These are phyloP conservation scores for Leptinotarsa juncta DNA, from an alignment of 2,888 invertebrate species.

Conservation along the genomic window DNA sequence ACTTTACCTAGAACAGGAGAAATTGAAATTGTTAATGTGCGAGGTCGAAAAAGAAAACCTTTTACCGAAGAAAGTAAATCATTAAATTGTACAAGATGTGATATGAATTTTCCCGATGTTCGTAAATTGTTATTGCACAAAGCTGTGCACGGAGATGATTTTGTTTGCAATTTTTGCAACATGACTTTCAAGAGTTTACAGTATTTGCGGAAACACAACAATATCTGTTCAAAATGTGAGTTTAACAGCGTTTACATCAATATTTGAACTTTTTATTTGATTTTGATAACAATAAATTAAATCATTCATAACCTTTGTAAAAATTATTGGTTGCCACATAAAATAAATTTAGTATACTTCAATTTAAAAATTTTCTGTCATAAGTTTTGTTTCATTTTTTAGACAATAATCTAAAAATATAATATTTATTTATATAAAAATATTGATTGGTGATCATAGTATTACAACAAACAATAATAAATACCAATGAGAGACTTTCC, in stretches of 20 bases:
- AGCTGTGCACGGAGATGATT: conserved; percentile 48
- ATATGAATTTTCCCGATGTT: conserved; percentile 44
- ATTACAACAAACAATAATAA: too few species aligned
- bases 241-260: neutral
- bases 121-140: conserved; percentile 46
- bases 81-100: conserved; percentile 43
- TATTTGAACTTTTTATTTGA: too few species aligned
- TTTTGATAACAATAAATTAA: too few species aligned
- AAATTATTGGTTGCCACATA: too few species aligned
- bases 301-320: too few species aligned
- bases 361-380: too few species aligned
- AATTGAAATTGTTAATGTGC: conserved; percentile 10
- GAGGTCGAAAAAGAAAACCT: conserved; percentile 20
- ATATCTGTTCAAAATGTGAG: conserved; percentile 53
- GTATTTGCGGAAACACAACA: conserved; percentile 52
- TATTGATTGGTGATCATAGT: too few species aligned
- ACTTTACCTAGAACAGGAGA: neutral
- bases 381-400: neutral
- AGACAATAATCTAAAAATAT: too few species aligned
- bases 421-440: too few species aligned
- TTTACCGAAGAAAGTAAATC: conserved; percentile 20
- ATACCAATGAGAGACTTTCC: too few species aligned
- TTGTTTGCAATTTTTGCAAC: conserved; percentile 54
- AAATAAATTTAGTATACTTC: too few species aligned
- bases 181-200: conserved; percentile 52